Conservation (phyloP, 2,113 vertebrate genomes). For the Ammospiza nelsoni region DNA sequence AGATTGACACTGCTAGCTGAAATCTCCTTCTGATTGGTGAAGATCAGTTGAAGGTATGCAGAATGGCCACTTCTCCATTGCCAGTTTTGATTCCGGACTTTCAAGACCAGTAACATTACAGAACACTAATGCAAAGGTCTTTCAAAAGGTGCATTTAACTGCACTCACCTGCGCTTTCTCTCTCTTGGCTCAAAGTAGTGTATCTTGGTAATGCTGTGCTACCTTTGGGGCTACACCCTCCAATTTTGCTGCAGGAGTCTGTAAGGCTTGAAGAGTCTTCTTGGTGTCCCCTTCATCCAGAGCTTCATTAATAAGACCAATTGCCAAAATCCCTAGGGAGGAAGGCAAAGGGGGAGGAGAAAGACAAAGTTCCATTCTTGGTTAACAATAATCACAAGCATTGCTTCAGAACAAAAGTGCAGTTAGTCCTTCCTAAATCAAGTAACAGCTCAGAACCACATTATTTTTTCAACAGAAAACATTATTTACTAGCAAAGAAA, state of each 20-base stretch:
- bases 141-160: neutral
- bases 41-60: neutral
- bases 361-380: neutral
- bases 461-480: neutral
- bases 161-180: conserved; percentile 92
- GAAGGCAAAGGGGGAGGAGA: neutral
- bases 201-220: conserved; percentile 95
- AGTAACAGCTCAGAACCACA: neutral
- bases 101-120: neutral
- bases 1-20: neutral
- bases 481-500: neutral
- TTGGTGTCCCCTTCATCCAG: conserved; percentile 88
- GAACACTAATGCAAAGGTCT: neutral
- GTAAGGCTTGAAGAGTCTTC: conserved; percentile 88
- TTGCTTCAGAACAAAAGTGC: neutral
- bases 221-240: conserved; percentile 84
- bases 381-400: neutral
- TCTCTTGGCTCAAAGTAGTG: conserved; percentile 89
- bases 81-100: neutral
- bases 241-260: conserved; percentile 90
- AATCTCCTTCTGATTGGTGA: neutral
- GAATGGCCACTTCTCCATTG: neutral
- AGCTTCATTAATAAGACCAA: conserved; percentile 94
- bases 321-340: conserved; percentile 90
- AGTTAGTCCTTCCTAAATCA: neutral